phyloP scores from a whole-genome alignment of 2,113 vertebrate species.

The Cettia cetti region DNA sequence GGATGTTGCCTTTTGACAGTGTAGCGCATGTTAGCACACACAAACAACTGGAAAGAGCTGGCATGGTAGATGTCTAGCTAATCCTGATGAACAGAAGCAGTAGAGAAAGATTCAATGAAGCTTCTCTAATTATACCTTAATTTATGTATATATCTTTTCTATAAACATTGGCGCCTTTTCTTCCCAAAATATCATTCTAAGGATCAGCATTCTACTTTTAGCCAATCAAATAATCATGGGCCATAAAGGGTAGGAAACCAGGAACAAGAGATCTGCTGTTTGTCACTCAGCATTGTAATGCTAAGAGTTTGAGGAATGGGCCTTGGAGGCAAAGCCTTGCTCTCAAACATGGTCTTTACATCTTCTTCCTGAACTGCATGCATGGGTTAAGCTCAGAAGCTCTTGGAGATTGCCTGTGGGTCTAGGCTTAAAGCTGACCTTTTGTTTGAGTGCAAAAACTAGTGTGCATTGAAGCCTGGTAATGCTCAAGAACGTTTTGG shows the following conservation, averaged over 20 bases:
- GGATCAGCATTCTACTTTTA: not conserved
- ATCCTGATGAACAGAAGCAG: not conserved
- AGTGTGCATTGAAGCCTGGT: not conserved
- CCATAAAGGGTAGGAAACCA: not conserved
- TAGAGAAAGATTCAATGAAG: not conserved
- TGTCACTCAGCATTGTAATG: accelerated
- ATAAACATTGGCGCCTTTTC: not conserved
- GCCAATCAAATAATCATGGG: not conserved
- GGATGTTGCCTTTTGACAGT: not conserved
- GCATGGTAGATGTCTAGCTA: not conserved
- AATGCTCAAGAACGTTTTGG: not conserved
- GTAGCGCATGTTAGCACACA: not conserved
- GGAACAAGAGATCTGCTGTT: not conserved
- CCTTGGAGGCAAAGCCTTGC: not conserved
- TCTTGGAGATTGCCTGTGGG: not conserved
- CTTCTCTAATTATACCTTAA: not conserved
- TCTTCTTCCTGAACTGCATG: not conserved
- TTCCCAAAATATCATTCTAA: not conserved
- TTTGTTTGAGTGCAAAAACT: not conserved
- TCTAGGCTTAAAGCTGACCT: not conserved
- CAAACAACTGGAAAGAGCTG: not conserved
- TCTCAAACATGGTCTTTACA: not conserved
- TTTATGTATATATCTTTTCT: not conserved
- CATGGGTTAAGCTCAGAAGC: not conserved
- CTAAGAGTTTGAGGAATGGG: not conserved